phyloP scores from a whole-genome alignment of 2,888 invertebrate species.

The Cephus runcator region DNA sequence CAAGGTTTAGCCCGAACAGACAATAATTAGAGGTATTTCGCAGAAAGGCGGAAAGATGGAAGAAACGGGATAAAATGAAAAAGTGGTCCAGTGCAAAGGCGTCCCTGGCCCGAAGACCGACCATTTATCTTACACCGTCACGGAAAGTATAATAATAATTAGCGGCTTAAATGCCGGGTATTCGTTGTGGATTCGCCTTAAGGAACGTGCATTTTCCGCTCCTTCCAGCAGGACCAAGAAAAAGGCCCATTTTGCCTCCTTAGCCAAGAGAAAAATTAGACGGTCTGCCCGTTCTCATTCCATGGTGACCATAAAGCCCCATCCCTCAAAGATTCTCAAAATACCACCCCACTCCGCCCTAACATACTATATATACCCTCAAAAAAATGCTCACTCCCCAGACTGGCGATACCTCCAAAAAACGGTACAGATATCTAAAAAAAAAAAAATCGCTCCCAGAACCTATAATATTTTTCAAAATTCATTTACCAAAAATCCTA shows the following conservation, averaged over 20 bases:
- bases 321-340: neutral
- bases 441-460: neutral
- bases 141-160: conserved; percentile 16
- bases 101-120: neutral
- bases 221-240: conserved; percentile 12
- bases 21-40: neutral
- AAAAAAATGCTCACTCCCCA: neutral
- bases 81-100: neutral
- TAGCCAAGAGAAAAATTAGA: neutral
- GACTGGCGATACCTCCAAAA: neutral
- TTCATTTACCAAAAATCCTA: neutral
- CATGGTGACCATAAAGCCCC: neutral
- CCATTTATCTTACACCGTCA: neutral
- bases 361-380: neutral
- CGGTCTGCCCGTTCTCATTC: neutral
- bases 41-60: neutral
- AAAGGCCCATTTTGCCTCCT: neutral
- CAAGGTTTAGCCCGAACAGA: neutral
- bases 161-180: conserved; percentile 18
- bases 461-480: neutral
- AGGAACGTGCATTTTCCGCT: conserved; percentile 25
- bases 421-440: neutral
- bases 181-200: conserved; percentile 14
- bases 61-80: neutral
- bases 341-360: neutral